These are phyloP conservation scores for Maylandia zebra DNA, from an alignment of 2,113 vertebrate species.

Conservation along the genomic window DNA sequence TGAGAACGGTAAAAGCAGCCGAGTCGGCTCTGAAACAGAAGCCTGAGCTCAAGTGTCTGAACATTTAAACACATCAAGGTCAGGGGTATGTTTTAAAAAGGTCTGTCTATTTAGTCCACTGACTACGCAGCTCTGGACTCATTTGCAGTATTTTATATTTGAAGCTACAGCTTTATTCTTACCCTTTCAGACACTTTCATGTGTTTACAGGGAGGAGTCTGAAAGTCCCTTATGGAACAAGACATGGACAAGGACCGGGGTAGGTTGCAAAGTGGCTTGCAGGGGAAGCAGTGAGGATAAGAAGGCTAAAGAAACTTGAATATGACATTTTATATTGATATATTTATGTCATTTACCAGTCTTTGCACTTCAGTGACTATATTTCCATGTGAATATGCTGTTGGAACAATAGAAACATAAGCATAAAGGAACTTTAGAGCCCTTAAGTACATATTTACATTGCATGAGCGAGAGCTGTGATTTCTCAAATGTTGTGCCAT, in stretches of 20 bases:
- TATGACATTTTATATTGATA: neutral
- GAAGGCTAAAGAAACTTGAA: neutral
- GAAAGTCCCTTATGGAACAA: rapidly evolving
- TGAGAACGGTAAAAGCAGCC: neutral
- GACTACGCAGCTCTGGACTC: neutral
- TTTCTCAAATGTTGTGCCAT: neutral
- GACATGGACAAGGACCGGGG: rapidly evolving
- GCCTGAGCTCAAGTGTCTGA: neutral
- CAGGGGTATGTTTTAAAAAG: rapidly evolving
- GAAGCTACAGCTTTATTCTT: neutral
- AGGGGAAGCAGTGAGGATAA: neutral
- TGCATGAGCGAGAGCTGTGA: neutral
- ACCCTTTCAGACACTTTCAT: neutral
- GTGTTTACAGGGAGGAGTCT: neutral
- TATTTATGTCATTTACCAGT: neutral
- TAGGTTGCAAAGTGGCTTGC: neutral
- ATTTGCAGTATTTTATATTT: neutral
- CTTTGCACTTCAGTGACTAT: neutral
- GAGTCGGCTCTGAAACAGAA: neutral
- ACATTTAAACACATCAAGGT: neutral
- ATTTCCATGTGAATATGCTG: neutral
- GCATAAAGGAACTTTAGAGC: neutral
- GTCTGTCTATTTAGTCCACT: neutral
- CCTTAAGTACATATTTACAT: neutral
- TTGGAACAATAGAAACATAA: neutral